These are phyloP conservation scores for Ceyx margarethae DNA, from an alignment of 2,113 vertebrate genomes.

Conservation along the genomic window DNA sequence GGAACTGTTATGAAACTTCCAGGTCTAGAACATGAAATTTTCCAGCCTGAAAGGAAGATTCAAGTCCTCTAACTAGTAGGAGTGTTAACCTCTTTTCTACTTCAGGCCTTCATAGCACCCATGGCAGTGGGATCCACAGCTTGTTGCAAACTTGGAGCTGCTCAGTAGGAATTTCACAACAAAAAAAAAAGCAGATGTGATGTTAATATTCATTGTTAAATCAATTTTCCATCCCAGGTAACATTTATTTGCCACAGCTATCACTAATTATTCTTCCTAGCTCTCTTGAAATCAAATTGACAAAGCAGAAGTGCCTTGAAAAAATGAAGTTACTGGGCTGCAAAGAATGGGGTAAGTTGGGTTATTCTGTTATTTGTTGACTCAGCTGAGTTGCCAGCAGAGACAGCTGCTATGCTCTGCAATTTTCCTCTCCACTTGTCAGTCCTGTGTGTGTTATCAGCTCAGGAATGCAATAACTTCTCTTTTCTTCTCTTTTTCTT, in stretches of 20 bases:
- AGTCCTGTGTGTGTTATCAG: not conserved
- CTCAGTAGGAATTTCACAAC: not conserved
- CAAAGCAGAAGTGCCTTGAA: not conserved
- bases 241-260: not conserved
- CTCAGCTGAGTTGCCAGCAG: not conserved
- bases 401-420: not conserved
- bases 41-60: not conserved
- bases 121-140: not conserved
- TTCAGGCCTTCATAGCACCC: not conserved
- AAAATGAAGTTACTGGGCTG: not conserved
- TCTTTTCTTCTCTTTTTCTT: conserved; percentile 11
- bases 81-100: not conserved
- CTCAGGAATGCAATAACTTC: conserved; percentile 43
- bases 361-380: not conserved
- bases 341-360: not conserved
- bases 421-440: conserved; percentile 20
- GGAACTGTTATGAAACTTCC: not conserved
- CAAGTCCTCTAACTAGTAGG: not conserved
- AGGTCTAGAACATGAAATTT: not conserved
- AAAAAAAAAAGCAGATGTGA: accelerated
- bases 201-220: not conserved
- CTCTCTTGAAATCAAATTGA: not conserved
- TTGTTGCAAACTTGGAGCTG: not conserved
- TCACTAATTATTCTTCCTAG: not conserved
- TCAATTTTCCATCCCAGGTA: not conserved